Conservation (phyloP, 37 sponge, comb jelly and placozoan species). For the Crambe crambe region DNA sequence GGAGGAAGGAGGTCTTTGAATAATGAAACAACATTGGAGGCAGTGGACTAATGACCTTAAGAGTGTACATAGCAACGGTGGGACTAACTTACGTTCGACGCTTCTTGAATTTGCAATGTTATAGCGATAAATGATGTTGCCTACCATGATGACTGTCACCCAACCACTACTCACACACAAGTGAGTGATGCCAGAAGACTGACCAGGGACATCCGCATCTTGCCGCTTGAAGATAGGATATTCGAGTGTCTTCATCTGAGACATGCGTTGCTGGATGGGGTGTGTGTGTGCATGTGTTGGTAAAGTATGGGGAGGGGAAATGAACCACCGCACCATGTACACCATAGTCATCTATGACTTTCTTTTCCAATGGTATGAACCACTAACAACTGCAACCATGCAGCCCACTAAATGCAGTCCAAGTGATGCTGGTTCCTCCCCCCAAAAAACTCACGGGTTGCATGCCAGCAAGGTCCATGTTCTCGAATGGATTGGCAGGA, state of each 20-base stretch:
- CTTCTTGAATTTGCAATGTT: neutral
- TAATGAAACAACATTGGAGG: no score
- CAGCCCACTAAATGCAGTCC: no score
- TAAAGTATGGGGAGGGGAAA: neutral
- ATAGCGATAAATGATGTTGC: constrained; percentile 53
- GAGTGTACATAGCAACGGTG: neutral
- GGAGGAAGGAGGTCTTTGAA: neutral
- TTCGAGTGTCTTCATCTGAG: constrained; percentile 15
- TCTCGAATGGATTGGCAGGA: constrained; percentile 36
- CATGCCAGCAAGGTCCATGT: neutral
- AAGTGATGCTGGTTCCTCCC: no score
- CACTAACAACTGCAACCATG: no score
- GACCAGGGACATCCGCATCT: constrained; percentile 11
- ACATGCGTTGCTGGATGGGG: constrained; percentile 8
- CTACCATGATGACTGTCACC: constrained; percentile 26
- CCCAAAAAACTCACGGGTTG: constrained; percentile 14
- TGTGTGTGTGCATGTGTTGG: no score
- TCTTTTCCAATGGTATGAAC: no score
- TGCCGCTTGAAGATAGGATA: constrained; percentile 52
- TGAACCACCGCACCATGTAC: no score
- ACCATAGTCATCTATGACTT: no score
- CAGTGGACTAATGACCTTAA: no score
- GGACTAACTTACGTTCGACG: constrained; percentile 39
- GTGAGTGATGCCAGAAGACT: constrained; percentile 35
- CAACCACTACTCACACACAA: constrained; percentile 30